A percentile compares a stretch with the other conserved stretches of the same genome.
Evolutionary conservation across 2,888 invertebrate species (phyloP).

Genomic region (Melanotus villosus): DNA sequence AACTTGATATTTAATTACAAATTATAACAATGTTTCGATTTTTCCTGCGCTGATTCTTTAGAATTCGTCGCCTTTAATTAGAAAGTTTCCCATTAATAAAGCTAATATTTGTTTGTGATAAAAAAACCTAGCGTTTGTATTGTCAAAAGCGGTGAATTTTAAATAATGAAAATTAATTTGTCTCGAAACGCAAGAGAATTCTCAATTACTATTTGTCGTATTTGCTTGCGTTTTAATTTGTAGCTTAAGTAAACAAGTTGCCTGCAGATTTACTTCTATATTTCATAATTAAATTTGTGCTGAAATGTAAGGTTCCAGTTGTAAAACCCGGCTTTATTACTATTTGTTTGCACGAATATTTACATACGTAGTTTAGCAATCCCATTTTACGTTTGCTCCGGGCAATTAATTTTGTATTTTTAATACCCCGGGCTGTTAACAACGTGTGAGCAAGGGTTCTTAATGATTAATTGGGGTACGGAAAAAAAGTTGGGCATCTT

Average conservation of each 20-base stretch:
- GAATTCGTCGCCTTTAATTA: too few relatives aligned
- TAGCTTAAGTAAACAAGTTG: slow-evolving; percentile 17
- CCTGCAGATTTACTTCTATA: slow-evolving; percentile 25
- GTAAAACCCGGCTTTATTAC: slow-evolving; percentile 6
- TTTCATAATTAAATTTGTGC: slow-evolving; percentile 30
- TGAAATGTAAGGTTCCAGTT: slow-evolving; percentile 18
- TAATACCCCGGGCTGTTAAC: too few relatives aligned
- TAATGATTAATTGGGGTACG: too few relatives aligned
- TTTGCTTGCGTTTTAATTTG: slow-evolving; percentile 18
- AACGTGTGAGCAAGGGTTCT: too few relatives aligned
- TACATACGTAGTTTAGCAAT: not conserved
- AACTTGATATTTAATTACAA: too few relatives aligned
- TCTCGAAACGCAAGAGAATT: not conserved
- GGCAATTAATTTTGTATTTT: too few relatives aligned
- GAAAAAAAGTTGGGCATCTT: not conserved
- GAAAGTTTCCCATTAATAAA: too few relatives aligned
- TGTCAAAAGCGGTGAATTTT: too few relatives aligned
- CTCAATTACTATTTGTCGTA: slow-evolving; percentile 23
- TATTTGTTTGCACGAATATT: slow-evolving; percentile 10
- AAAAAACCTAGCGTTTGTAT: too few relatives aligned
- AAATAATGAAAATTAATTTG: slow-evolving; percentile 24
- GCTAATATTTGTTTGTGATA: too few relatives aligned
- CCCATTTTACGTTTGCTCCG: not conserved
- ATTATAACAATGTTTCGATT: too few relatives aligned
- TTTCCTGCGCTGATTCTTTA: too few relatives aligned